These are phyloP conservation scores for Triplophysa bombifrons DNA, from an alignment of 2,797 vertebrate species.

Conservation along the genomic window DNA sequence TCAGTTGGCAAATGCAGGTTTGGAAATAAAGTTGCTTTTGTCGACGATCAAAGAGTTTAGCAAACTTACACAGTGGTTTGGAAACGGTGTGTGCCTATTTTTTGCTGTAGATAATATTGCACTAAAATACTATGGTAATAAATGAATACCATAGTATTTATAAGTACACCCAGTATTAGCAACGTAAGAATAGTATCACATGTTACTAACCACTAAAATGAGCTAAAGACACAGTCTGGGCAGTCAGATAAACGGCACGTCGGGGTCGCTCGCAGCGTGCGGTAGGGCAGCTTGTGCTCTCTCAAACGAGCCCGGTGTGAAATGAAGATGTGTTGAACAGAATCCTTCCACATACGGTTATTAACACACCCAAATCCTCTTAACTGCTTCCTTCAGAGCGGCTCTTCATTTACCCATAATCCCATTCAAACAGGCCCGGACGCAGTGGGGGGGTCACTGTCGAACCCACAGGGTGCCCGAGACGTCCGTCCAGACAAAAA, in stretches of 20 bases:
- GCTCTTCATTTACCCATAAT: constrained; percentile 55
- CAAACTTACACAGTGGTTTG: too few relatives aligned
- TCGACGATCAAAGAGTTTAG: too few relatives aligned
- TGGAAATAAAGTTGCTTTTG: not conserved
- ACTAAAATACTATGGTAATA: too few relatives aligned
- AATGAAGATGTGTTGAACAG: constrained; percentile 51
- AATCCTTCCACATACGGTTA: constrained; percentile 46
- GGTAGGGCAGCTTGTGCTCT: not conserved
- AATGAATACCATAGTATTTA: not conserved
- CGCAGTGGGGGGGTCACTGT: constrained; percentile 16
- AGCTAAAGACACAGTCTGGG: too few relatives aligned
- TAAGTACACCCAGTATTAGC: too few relatives aligned
- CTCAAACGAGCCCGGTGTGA: constrained; percentile 30
- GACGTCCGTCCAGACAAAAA: constrained; percentile 5
- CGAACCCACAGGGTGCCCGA: constrained; percentile 1
- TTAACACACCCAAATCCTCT: constrained; percentile 58
- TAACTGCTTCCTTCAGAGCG: constrained; percentile 51
- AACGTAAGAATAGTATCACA: too few relatives aligned
- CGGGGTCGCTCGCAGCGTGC: not conserved
- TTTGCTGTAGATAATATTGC: too few relatives aligned
- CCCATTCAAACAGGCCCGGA: constrained; percentile 22
- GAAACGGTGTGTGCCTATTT: not conserved
- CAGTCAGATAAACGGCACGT: too few relatives aligned
- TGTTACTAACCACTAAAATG: too few relatives aligned
- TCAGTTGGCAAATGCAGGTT: not conserved